These are phyloP conservation scores for Chironomus striatipennis DNA, from an alignment of 1,140 invertebrate genomes.

Conservation along the genomic window DNA sequence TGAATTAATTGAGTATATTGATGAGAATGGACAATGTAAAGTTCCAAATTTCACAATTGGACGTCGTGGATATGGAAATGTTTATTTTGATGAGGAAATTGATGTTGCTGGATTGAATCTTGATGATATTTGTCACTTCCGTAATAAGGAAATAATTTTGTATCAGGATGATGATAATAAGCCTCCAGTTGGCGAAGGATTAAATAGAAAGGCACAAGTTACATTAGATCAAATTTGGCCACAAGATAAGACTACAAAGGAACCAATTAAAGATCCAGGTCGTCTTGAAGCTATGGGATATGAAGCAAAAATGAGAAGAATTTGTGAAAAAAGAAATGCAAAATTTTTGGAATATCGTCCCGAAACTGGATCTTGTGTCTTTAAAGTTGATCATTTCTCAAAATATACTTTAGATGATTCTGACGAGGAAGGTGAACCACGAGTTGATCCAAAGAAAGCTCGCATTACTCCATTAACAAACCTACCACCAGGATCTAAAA, in stretches of 20 bases:
- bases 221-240: constrained; percentile 95
- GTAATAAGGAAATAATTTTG: constrained; percentile 66
- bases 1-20: constrained; percentile 55
- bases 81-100: constrained; percentile 78
- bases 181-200: constrained; percentile 69
- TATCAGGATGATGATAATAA: constrained; percentile 62
- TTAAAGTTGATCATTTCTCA: constrained; percentile 91
- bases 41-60: constrained; percentile 89
- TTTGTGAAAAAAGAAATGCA: constrained; percentile 77
- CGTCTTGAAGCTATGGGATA: constrained; percentile 76
- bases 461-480: not conserved
- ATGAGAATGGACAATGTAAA: constrained; percentile 68
- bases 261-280: constrained; percentile 72
- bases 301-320: constrained; percentile 72
- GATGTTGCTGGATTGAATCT: constrained; percentile 84
- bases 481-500: too few relatives aligned
- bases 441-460: constrained; percentile 37
- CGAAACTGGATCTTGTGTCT: constrained; percentile 93
- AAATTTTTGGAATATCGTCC: constrained; percentile 91
- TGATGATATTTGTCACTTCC: constrained; percentile 73
- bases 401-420: constrained; percentile 90
- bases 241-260: constrained; percentile 69
- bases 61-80: constrained; percentile 82
- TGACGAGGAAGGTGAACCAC: constrained; percentile 67
- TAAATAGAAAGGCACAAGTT: constrained; percentile 88